Base-by-base conservation (phyloP, 2,113 vertebrate genomes). In the Hystrix cristata region DNA sequence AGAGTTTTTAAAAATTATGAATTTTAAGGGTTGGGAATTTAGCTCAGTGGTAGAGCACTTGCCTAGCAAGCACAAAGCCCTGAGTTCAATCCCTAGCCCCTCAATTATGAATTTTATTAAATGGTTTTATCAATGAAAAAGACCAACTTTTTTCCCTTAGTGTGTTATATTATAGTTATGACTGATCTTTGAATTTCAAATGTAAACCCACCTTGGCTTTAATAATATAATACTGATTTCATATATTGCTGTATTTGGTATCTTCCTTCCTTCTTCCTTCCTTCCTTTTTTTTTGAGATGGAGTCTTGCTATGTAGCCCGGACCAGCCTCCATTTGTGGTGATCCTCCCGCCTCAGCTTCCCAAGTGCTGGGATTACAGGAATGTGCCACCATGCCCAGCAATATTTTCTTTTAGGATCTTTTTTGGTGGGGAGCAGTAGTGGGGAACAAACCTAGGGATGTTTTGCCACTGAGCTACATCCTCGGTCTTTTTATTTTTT, bases 101-200 rank as follows among this genome's bases (percentile, higher is more conserved):
- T 38, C 38, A 81, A 60, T 60, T 48, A 81, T 27, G 7, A 93
- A 87, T 95, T 87, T 81, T 64, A 79, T 43, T 43, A 67, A 67
- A 67, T 74, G 15, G 5, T 78, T 67, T 93, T 46, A 81, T 59
- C 81, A 74, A 25, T 57, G 21, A 16, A 64, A 79, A 80, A 93
- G 16, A 64, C 12, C 27, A 95, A 9, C 13, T 53, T 93, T 79
- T 95, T 89, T 82, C 87, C 14, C 69, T 78, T 69, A 86, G 72
- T 48, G 62, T 90, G 55, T 48, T 81, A 86, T 81, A 86, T 81
- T 1, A 1, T 64, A 9, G n/a, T 69, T 34, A 90, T 46, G 25
- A 84, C 15, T 86, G 57, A 23, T 88, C 34, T 57, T 87, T 65
- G 53, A 88, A 88, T 74, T 67, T 19, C 78, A 76, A 38, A 14